Evolutionary conservation across 2,888 invertebrate species (phyloP).

Genomic region (Chymomyza amoena): DNA sequence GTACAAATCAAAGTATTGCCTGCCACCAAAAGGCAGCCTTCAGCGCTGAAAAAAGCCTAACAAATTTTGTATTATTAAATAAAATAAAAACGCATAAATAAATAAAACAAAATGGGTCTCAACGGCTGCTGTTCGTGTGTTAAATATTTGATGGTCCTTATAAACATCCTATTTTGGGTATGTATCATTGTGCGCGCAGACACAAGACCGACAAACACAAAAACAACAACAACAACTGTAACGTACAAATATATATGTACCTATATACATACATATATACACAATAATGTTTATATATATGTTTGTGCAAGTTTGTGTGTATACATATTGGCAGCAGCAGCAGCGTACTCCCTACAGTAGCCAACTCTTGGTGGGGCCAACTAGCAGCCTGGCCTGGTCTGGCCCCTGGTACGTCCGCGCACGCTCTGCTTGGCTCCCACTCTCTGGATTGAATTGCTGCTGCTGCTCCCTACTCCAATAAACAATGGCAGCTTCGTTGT

Average conservation of each 20-base stretch:
- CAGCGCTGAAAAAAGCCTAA: constrained; percentile 17
- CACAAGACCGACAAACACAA: constrained; percentile 18
- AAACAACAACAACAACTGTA: constrained; percentile 46
- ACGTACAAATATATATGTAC: constrained; percentile 37
- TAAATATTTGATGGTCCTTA: constrained; percentile 77
- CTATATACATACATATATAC: not conserved
- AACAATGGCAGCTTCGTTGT: constrained; percentile 57
- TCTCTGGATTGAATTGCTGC: constrained; percentile 18
- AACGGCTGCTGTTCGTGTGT: constrained; percentile 78
- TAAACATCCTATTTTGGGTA: constrained; percentile 78
- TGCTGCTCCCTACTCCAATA: constrained; percentile 44
- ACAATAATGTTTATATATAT: not conserved
- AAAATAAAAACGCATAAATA: not conserved
- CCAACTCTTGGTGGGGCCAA: constrained; percentile 23
- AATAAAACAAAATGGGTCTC: constrained; percentile 72
- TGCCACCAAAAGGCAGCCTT: constrained; percentile 44
- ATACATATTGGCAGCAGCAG: constrained; percentile 1
- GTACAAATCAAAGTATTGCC: constrained; percentile 24
- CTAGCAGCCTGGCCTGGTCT: constrained; percentile 29
- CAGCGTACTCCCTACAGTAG: constrained; percentile 43
- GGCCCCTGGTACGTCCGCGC: constrained; percentile 39
- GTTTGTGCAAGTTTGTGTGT: constrained; percentile 7
- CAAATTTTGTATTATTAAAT: not conserved
- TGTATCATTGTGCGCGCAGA: constrained; percentile 47
- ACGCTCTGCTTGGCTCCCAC: constrained; percentile 41